A percentile compares a stretch with the other conserved stretches of the same genome.
These are phyloP conservation scores for Eustalomyia histrio DNA, from an alignment of 2,888 invertebrate genomes.

Conservation along the genomic window DNA sequence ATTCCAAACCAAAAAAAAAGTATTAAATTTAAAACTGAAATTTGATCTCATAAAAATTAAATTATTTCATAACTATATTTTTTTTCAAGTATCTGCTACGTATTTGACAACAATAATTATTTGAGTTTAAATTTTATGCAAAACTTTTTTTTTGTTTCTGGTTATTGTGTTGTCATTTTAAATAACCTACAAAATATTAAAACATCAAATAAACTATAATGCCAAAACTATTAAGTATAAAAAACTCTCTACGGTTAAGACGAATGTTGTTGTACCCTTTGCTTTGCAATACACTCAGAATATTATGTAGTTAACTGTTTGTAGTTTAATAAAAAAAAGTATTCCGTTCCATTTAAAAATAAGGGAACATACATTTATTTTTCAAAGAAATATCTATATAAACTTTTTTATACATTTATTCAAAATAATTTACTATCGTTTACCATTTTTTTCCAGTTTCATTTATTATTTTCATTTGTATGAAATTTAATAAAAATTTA, in stretches of 20 bases:
- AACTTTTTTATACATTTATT: too few species aligned
- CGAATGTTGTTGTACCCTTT: background rate
- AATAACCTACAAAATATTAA: conserved; percentile 19
- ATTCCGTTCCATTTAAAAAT: too few species aligned
- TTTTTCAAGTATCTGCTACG: background rate
- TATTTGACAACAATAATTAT: conserved; percentile 5
- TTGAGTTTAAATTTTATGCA: conserved; percentile 48
- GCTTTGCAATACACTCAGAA: too few species aligned
- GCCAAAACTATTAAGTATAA: background rate
- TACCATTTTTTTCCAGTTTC: too few species aligned
- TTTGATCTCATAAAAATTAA: conserved; percentile 28
- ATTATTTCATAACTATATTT: conserved; percentile 27
- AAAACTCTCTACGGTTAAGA: background rate
- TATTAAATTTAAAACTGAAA: background rate
- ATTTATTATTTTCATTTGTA: too few species aligned
- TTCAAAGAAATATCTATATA: too few species aligned
- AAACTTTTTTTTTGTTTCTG: conserved; percentile 15
- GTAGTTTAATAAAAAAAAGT: too few species aligned
- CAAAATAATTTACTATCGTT: too few species aligned
- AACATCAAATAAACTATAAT: background rate
- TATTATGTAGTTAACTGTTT: too few species aligned
- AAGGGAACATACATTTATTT: too few species aligned
- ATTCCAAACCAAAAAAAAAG: too few species aligned
- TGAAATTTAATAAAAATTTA: too few species aligned
- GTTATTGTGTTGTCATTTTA: background rate